These are phyloP conservation scores for Takifugu bimaculatus DNA, from an alignment of 2,113 vertebrate genomes.

Conservation along the genomic window DNA sequence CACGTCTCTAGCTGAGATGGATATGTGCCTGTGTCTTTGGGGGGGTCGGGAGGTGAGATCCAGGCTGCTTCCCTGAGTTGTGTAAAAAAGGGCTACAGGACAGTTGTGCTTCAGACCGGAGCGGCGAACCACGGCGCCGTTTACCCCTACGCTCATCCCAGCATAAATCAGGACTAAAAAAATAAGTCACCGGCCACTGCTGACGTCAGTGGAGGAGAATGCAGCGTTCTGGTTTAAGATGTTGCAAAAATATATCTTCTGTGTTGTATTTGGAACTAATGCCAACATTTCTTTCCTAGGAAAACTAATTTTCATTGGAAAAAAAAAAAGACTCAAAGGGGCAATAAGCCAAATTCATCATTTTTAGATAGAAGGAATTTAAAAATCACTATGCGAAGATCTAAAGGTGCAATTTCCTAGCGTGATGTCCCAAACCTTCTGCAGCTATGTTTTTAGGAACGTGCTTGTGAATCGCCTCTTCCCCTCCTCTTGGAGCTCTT, in stretches of 20 bases:
- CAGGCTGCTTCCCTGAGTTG: constrained; percentile 81
- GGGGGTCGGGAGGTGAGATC: constrained; percentile 64
- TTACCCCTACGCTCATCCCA: constrained; percentile 22
- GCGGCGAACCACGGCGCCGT: constrained; percentile 20
- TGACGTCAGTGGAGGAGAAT: constrained; percentile 35
- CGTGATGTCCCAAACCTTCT: too few species aligned
- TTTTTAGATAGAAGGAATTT: too few species aligned
- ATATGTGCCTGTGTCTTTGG: constrained; percentile 44
- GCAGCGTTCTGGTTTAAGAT: constrained; percentile 46
- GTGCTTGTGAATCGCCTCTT: too few species aligned
- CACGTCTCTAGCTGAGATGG: constrained; percentile 53
- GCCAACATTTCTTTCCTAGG: constrained; percentile 27
- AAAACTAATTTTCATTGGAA: constrained; percentile 18
- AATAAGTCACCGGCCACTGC: neutral
- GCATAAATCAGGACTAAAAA: neutral
- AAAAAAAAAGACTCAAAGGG: constrained; percentile 14
- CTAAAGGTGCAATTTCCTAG: too few species aligned
- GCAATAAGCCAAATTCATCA: neutral
- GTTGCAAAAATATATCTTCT: constrained; percentile 56
- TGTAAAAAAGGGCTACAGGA: constrained; percentile 46
- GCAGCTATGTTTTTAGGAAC: too few species aligned
- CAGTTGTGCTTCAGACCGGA: constrained; percentile 56
- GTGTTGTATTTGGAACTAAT: constrained; percentile 54
- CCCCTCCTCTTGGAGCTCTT: too few species aligned
- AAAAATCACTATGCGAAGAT: too few species aligned